Conservation (phyloP, 2,888 invertebrate species). For the Litoditis marina region DNA sequence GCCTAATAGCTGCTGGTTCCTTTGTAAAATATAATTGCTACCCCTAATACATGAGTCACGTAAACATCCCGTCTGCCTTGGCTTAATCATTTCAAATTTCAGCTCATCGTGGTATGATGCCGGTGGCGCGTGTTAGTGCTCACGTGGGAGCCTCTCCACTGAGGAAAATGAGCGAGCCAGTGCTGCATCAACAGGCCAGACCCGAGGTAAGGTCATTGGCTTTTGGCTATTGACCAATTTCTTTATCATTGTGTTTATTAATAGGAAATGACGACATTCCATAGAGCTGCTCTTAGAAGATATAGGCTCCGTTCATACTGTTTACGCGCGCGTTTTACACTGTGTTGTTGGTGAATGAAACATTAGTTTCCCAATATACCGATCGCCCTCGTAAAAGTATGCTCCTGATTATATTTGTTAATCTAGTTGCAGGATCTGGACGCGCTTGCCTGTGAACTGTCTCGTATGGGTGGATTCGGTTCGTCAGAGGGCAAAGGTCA, state of each 20-base stretch:
- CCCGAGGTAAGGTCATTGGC: conserved; percentile 44
- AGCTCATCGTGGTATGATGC: conserved; percentile 31
- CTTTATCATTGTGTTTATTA: too few species aligned
- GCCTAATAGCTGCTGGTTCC: too few species aligned
- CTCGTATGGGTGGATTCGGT: conserved; percentile 73
- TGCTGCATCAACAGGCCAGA: conserved; percentile 49
- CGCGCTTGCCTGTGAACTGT: conserved; percentile 89
- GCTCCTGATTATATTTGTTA: too few species aligned
- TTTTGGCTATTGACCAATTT: neutral
- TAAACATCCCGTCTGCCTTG: neutral
- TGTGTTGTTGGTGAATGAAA: too few species aligned
- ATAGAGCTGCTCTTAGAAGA: too few species aligned
- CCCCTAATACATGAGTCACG: too few species aligned
- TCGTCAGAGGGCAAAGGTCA: conserved; percentile 29
- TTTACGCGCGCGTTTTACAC: too few species aligned
- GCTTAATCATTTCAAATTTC: neutral
- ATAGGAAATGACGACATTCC: too few species aligned
- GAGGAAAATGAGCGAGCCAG: conserved; percentile 57
- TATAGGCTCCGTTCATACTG: too few species aligned
- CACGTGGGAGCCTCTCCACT: conserved; percentile 42
- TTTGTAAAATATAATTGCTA: too few species aligned
- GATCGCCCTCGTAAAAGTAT: too few species aligned
- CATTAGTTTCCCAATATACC: too few species aligned
- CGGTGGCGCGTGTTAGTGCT: conserved; percentile 35
- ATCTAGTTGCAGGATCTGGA: conserved; percentile 81